phyloP scores from a whole-genome alignment of 2,113 vertebrate species.

The Cyanoliseus patagonus region DNA sequence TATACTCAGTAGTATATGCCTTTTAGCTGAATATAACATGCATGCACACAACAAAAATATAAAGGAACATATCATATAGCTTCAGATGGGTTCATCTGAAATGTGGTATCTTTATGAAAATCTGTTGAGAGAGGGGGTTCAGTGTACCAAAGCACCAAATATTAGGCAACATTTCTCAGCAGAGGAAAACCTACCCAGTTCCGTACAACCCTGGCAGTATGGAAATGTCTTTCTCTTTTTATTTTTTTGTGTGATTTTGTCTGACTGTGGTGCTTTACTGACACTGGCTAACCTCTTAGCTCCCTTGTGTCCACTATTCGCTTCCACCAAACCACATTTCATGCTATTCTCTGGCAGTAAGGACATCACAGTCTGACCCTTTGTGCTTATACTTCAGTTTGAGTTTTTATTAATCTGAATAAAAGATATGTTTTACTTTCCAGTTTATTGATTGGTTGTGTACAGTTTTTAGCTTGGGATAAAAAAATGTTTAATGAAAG shows the following conservation, averaged over 20 bases:
- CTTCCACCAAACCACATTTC: not conserved
- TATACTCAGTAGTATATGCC: not conserved
- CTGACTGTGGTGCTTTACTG: not conserved
- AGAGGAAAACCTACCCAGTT: not conserved
- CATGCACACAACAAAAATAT: not conserved
- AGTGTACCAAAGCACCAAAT: accelerated
- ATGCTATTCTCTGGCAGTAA: not conserved
- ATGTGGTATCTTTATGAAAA: not conserved
- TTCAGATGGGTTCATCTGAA: not conserved
- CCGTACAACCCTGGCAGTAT: not conserved
- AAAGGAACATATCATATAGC: not conserved
- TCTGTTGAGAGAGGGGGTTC: not conserved
- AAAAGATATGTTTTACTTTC: not conserved
- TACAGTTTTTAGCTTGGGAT: not conserved
- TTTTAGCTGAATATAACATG: not conserved
- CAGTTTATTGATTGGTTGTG: not conserved
- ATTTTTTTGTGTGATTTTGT: not conserved
- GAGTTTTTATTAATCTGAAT: not conserved
- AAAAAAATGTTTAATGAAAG: not conserved
- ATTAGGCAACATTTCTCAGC: not conserved
- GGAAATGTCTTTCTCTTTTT: not conserved
- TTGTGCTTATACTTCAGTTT: not conserved
- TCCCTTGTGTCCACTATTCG: not conserved
- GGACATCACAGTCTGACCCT: not conserved
- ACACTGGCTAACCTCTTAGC: not conserved